Percentiles rank a stretch among this genome's conserved stretches.
Evolutionary conservation across 2,797 vertebrate species (phyloP).

Genomic region (Podargus strigoides): DNA sequence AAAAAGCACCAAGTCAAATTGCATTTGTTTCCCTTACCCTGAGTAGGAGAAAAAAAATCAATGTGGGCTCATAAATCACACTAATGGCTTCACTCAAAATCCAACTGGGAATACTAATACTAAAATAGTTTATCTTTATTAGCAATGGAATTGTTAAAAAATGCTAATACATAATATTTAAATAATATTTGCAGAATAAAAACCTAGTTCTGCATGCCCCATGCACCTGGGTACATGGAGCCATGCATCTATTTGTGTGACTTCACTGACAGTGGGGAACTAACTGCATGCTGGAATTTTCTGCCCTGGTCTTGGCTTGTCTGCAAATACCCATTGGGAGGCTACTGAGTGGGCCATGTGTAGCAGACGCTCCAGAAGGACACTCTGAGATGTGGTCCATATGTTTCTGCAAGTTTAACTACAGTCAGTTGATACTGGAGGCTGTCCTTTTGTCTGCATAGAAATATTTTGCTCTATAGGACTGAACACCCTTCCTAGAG

Average conservation of each 20-base stretch:
- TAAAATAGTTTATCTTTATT: not conserved
- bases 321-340: not conserved
- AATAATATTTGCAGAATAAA: not conserved
- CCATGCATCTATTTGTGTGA: fast-evolving
- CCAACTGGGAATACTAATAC: not conserved
- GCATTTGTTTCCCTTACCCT: not conserved
- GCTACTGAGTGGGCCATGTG: not conserved
- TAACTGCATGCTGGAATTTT: not conserved
- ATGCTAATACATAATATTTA: not conserved
- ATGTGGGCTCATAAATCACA: not conserved
- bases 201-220: not conserved
- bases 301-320: not conserved
- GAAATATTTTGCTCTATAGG: not conserved
- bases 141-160: not conserved
- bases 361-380: not conserved
- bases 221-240: not conserved
- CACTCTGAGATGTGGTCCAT: not conserved
- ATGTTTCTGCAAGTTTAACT: not conserved
- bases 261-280: not conserved
- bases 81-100: not conserved
- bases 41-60: not conserved
- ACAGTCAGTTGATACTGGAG: not conserved
- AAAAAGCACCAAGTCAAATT: not conserved
- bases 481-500: not conserved
- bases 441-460: not conserved